These are phyloP conservation scores for Silvanus unidentatus DNA, from an alignment of 2,888 invertebrate genomes.

Conservation along the genomic window DNA sequence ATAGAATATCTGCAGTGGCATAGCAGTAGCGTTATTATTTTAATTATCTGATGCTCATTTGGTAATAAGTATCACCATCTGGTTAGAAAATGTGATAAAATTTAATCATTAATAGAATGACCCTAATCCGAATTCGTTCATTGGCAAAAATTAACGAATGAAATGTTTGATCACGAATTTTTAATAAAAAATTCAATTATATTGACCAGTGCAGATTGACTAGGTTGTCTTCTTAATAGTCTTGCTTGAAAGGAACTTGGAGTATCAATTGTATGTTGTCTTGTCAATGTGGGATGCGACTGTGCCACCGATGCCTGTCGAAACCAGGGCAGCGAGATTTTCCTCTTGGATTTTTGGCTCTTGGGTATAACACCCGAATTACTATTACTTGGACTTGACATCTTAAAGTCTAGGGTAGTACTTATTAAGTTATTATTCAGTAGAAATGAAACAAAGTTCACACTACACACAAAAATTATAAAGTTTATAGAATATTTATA, in stretches of 20 bases:
- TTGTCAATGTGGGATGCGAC: slow-evolving; percentile 67
- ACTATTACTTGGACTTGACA: slow-evolving; percentile 24
- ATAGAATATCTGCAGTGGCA: no score
- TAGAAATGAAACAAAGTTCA: no score
- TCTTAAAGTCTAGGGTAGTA: slow-evolving; percentile 1
- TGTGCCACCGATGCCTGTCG: slow-evolving; percentile 72
- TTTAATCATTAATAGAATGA: not conserved
- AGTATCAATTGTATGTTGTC: slow-evolving; percentile 87
- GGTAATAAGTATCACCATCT: no score
- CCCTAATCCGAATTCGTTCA: not conserved
- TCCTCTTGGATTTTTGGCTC: slow-evolving; percentile 69
- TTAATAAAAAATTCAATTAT: slow-evolving; percentile 20
- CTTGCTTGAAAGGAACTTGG: slow-evolving; percentile 79
- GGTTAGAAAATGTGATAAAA: no score
- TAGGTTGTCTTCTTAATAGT: slow-evolving; percentile 62
- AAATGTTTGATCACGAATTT: no score
- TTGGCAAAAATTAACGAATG: no score
- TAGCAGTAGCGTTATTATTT: no score
- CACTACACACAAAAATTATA: not conserved
- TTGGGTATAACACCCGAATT: slow-evolving; percentile 35
- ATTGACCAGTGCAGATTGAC: slow-evolving; percentile 51
- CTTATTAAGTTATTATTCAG: no score
- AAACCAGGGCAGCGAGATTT: slow-evolving; percentile 88
- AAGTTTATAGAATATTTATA: not conserved
- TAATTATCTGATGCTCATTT: no score